Evolutionary conservation across 2,888 invertebrate species (phyloP).

Genomic region (Aphidoletes aphidimyza): DNA sequence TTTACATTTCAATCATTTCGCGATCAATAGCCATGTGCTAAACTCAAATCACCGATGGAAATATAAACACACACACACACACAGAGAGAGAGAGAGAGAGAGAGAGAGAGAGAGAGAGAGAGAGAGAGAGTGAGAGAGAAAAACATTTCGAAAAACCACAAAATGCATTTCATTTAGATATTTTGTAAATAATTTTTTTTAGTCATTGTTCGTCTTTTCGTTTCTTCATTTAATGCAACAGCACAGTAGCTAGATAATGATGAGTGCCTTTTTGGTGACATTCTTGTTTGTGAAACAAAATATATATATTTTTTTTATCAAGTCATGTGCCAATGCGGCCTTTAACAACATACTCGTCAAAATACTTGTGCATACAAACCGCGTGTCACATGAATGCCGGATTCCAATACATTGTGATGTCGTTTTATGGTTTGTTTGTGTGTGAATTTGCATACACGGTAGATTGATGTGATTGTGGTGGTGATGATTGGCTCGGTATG

Average conservation of each 20-base stretch:
- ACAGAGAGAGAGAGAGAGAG: no score
- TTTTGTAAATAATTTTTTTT: no score
- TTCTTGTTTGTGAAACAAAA: background rate
- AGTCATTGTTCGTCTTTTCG: no score
- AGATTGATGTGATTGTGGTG: background rate
- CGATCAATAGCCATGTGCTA: background rate
- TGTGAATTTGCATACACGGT: background rate
- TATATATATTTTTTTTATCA: background rate
- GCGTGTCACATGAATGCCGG: slow-evolving; percentile 42
- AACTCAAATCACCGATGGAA: background rate
- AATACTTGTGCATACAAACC: slow-evolving; percentile 41
- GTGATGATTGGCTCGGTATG: background rate
- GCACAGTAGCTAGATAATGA: background rate
- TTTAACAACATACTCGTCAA: slow-evolving; percentile 48
- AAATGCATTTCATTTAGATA: background rate
- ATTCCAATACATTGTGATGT: background rate
- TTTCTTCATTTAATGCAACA: no score
- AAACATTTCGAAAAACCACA: background rate
- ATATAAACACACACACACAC: no score
- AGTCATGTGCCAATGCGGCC: slow-evolving; percentile 48
- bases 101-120: no score
- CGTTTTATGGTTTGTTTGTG: background rate
- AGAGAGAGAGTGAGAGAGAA: no score
- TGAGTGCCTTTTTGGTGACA: background rate
- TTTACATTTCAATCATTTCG: slow-evolving; percentile 14